Evolutionary conservation across 2,113 vertebrate species (phyloP).

Genomic region (Budorcas taxicolor): DNA sequence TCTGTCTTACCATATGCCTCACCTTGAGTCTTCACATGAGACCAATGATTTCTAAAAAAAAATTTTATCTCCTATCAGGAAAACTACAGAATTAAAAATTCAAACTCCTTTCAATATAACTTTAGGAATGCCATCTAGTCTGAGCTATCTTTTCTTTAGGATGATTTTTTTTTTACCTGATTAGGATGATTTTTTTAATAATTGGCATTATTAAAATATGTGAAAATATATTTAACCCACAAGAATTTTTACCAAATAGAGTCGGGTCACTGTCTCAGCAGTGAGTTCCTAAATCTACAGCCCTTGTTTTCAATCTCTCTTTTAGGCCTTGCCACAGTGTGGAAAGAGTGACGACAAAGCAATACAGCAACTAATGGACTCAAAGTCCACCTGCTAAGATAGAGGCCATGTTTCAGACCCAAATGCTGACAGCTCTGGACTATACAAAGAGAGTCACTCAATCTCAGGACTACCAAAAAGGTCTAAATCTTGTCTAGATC

Average conservation of each 20-base stretch:
- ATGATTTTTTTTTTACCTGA: neutral
- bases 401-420: neutral
- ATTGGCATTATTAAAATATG: neutral
- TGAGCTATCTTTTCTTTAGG: neutral
- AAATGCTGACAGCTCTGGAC: neutral
- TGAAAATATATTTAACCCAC: neutral
- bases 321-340: neutral
- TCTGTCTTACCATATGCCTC: neutral
- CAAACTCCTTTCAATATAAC: neutral
- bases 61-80: neutral
- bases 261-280: neutral
- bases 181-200: neutral
- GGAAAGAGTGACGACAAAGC: neutral
- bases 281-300: neutral
- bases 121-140: neutral
- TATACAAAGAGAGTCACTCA: neutral
- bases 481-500: neutral
- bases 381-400: neutral
- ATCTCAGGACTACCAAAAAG: neutral
- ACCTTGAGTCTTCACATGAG: neutral
- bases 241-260: slow-evolving; percentile 21
- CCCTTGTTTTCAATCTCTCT: neutral
- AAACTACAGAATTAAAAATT: neutral
- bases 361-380: neutral
- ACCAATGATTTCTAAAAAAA: neutral